phyloP scores from a whole-genome alignment of 2,113 vertebrate species.

The Poicephalus meyeri region DNA sequence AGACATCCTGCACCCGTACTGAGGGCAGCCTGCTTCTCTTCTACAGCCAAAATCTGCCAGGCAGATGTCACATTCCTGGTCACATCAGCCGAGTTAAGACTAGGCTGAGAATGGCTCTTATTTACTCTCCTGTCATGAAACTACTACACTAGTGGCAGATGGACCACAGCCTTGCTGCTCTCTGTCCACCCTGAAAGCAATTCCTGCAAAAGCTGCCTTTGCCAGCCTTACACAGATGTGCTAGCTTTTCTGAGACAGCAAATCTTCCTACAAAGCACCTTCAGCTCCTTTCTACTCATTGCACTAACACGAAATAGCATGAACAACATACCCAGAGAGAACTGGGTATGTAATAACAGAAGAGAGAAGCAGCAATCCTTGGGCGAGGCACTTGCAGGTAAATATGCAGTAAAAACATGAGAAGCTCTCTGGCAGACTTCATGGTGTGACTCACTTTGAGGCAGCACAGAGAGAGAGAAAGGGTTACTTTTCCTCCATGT shows the following conservation, averaged over 20 bases:
- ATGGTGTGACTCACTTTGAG: neutral
- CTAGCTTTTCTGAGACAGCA: neutral
- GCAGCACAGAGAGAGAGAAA: neutral
- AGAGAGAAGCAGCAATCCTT: neutral
- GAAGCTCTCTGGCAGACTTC: neutral
- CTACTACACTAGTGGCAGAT: neutral
- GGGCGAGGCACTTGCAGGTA: neutral
- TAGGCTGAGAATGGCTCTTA: neutral
- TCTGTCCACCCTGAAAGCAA: neutral
- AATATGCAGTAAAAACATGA: neutral
- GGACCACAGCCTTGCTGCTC: neutral
- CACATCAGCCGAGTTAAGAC: neutral
- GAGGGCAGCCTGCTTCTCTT: neutral
- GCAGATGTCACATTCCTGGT: neutral
- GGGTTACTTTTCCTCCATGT: neutral
- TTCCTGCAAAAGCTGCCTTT: neutral
- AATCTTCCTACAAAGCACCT: neutral
- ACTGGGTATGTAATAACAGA: neutral
- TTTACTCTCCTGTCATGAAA: neutral
- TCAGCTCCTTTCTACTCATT: neutral
- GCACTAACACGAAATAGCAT: fast-evolving
- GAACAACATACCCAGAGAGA: neutral
- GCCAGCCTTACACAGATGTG: neutral
- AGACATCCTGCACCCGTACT: neutral
- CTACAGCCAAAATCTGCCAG: neutral